Evolutionary conservation across 2,888 invertebrate genomes (phyloP).

Genomic region (Pteria penguin): DNA sequence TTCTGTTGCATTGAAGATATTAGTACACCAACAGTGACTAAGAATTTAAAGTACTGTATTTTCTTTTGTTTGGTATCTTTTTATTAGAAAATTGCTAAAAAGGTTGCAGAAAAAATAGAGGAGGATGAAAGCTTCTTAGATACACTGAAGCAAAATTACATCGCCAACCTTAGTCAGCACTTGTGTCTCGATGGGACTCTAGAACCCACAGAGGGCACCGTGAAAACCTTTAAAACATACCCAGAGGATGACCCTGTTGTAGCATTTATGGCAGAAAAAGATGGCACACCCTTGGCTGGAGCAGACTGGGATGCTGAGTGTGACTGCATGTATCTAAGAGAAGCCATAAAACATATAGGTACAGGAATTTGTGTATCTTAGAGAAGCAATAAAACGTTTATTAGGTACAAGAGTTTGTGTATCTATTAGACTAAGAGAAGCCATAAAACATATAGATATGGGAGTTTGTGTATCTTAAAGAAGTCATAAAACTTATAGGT

Average conservation of each 20-base stretch:
- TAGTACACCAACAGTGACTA: too few relatives aligned
- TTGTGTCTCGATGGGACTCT: constrained; percentile 68
- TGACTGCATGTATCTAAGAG: constrained; percentile 63
- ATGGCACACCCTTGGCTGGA: constrained; percentile 46
- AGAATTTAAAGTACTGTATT: too few relatives aligned
- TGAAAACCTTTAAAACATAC: constrained; percentile 58
- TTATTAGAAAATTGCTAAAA: constrained; percentile 36
- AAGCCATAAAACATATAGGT: constrained; percentile 73
- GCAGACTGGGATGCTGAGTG: constrained; percentile 62
- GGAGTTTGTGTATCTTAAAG: too few relatives aligned
- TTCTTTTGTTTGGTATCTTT: too few relatives aligned
- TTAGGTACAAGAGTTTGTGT: too few relatives aligned
- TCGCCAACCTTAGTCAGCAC: constrained; percentile 62
- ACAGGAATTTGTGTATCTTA: too few relatives aligned
- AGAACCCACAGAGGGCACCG: constrained; percentile 70
- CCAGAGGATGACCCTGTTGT: constrained; percentile 64
- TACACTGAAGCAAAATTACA: constrained; percentile 55
- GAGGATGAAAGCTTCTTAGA: constrained; percentile 26
- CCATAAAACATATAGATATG: constrained; percentile 73
- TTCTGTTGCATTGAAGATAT: too few relatives aligned
- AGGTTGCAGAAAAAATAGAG: constrained; percentile 35
- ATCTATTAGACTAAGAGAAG: constrained; percentile 61
- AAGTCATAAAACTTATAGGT: too few relatives aligned
- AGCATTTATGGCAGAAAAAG: constrained; percentile 50
- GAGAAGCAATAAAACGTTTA: too few relatives aligned